These are phyloP conservation scores for Nymphalis urticae DNA, from an alignment of 2,888 invertebrate genomes.

Conservation along the genomic window DNA sequence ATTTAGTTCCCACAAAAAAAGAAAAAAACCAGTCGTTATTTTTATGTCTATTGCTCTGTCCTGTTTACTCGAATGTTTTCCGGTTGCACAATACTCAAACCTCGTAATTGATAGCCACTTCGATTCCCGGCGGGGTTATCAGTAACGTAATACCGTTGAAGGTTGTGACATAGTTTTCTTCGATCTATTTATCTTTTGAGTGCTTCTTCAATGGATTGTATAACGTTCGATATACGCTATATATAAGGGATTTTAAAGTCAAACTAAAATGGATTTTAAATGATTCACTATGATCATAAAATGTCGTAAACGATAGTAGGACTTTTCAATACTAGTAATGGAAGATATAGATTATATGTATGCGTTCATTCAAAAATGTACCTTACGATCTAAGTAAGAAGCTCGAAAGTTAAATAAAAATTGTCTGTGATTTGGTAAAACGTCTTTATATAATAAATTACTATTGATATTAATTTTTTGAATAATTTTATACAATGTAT, in stretches of 20 bases:
- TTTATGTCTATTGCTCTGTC: neutral
- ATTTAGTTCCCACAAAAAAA: too few relatives aligned
- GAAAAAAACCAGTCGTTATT: too few relatives aligned
- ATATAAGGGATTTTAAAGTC: conserved; percentile 6
- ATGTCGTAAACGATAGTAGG: neutral
- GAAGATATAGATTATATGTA: neutral
- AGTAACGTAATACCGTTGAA: conserved; percentile 63
- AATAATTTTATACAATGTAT: too few relatives aligned
- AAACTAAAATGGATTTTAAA: conserved; percentile 9
- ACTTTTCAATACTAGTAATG: neutral
- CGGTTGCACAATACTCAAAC: conserved; percentile 68
- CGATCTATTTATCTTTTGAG: conserved; percentile 58
- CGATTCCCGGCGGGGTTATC: conserved; percentile 71
- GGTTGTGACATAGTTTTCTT: conserved; percentile 78
- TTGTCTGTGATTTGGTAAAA: neutral
- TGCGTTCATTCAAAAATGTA: neutral
- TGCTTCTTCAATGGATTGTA: conserved; percentile 46
- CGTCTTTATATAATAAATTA: too few relatives aligned
- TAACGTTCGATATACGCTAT: conserved; percentile 7
- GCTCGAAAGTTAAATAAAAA: neutral
- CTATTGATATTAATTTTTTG: too few relatives aligned
- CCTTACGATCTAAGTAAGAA: neutral
- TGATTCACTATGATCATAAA: neutral
- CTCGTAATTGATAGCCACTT: conserved; percentile 61
- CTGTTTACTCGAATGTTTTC: conserved; percentile 46